Evolutionary conservation across 2,888 invertebrate species (phyloP).

Genomic region (Acronicta aceris): DNA sequence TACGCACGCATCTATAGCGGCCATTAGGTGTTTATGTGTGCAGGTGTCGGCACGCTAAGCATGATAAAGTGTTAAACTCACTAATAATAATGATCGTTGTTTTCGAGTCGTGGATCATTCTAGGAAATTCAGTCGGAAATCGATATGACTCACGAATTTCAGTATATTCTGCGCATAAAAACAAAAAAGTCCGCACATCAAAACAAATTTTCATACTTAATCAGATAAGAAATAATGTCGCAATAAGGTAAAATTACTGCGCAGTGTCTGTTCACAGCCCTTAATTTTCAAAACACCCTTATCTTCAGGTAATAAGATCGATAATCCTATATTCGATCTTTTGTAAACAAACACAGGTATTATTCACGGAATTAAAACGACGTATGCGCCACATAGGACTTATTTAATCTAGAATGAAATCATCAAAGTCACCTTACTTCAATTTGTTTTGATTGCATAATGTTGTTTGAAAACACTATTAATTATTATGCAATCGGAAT

Average conservation of each 20-base stretch:
- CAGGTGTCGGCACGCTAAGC: too few species aligned
- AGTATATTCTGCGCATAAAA: slow-evolving; percentile 30
- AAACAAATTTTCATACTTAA: slow-evolving; percentile 28
- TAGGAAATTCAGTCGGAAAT: slow-evolving; percentile 27
- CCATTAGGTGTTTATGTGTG: too few species aligned
- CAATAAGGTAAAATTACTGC: slow-evolving; percentile 32
- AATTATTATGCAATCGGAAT: slow-evolving; percentile 14
- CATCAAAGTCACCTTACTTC: slow-evolving; percentile 16
- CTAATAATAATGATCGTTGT: slow-evolving; percentile 6
- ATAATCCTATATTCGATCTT: slow-evolving; percentile 5
- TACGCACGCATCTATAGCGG: too few species aligned
- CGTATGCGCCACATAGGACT: slow-evolving; percentile 17
- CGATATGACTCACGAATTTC: slow-evolving; percentile 43
- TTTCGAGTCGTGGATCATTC: slow-evolving; percentile 28
- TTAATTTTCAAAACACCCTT: slow-evolving; percentile 29
- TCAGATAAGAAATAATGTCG: slow-evolving; percentile 48
- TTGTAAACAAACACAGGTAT: slow-evolving; percentile 17
- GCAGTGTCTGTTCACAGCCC: slow-evolving; percentile 32
- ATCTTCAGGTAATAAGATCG: neutral
- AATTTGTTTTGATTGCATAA: slow-evolving; percentile 33
- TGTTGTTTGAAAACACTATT: slow-evolving; percentile 21
- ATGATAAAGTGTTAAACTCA: too few species aligned
- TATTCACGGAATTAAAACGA: slow-evolving; percentile 6
- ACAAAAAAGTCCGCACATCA: slow-evolving; percentile 22
- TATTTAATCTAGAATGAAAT: slow-evolving; percentile 17